Percentiles rank a stretch among this genome's conserved stretches.
Evolutionary conservation across 2,113 vertebrate species (phyloP).

Genomic region (Prionailurus viverrinus): DNA sequence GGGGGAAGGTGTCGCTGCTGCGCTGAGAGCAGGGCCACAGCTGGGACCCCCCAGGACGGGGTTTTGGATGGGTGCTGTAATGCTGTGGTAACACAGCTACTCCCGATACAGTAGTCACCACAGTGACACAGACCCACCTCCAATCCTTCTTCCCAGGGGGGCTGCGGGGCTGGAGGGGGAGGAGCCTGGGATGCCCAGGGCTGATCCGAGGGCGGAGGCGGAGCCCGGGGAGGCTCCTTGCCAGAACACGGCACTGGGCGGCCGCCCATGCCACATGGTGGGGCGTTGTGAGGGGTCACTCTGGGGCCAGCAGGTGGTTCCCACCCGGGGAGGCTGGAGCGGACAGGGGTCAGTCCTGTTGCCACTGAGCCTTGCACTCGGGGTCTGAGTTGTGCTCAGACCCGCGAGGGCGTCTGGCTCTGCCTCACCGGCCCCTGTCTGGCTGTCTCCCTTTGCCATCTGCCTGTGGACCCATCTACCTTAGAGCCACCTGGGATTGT

Average conservation of each 20-base stretch:
- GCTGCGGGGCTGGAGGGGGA: not conserved
- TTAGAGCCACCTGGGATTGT: not conserved
- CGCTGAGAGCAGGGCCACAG: not conserved
- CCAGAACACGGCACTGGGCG: too few relatives aligned
- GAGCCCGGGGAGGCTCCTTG: too few relatives aligned
- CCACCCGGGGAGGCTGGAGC: not conserved
- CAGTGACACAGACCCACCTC: not conserved
- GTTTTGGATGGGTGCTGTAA: not conserved
- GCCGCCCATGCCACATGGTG: too few relatives aligned
- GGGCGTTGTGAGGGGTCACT: not conserved
- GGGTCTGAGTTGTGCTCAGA: not conserved
- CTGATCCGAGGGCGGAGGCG: rapidly evolving
- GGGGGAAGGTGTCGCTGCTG: not conserved
- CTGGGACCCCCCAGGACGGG: not conserved
- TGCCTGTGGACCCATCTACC: not conserved
- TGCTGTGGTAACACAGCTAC: rapidly evolving
- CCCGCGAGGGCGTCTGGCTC: not conserved
- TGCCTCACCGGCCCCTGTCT: not conserved
- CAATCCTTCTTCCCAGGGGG: not conserved
- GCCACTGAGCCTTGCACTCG: not conserved
- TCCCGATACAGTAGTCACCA: rapidly evolving
- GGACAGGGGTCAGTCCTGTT: not conserved
- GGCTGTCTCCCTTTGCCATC: not conserved
- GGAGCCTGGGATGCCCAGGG: not conserved
- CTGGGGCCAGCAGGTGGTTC: not conserved